Conservation (phyloP, 2,113 vertebrate genomes). For the Bufo gargarizans region DNA sequence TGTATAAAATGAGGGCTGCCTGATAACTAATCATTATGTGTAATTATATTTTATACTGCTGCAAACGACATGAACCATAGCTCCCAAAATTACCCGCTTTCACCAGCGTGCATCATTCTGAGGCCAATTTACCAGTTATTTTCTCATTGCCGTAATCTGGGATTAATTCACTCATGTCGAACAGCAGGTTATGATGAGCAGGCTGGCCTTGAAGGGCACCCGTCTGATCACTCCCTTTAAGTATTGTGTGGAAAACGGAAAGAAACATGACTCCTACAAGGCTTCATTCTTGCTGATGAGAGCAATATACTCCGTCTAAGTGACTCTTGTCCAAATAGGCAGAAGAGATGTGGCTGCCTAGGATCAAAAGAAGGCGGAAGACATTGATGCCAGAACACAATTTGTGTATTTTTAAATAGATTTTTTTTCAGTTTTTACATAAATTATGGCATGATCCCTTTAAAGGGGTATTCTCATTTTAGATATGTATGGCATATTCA, state of each 20-base stretch:
- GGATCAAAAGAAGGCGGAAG: too few species aligned
- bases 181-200: not conserved
- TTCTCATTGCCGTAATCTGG: slow-evolving; percentile 23
- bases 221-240: too few species aligned
- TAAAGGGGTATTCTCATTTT: too few species aligned
- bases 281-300: too few species aligned
- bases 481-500: too few species aligned
- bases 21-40: slow-evolving; percentile 17
- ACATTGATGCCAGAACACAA: too few species aligned
- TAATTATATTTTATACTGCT: slow-evolving; percentile 2
- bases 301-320: too few species aligned
- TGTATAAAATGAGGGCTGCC: slow-evolving; percentile 5
- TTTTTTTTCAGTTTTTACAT: too few species aligned
- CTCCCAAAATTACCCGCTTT: not conserved
- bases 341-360: too few species aligned
- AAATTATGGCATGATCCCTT: too few species aligned
- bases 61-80: not conserved
- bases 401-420: too few species aligned
- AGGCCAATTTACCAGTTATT: slow-evolving; percentile 26
- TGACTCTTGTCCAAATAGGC: too few species aligned
- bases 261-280: not conserved
- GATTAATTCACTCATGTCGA: slow-evolving; percentile 23
- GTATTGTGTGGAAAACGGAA: not conserved
- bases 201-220: not conserved
- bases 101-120: not conserved